These are phyloP conservation scores for Hirtodrosophila trivittata DNA, from an alignment of 2,888 invertebrate species.

Conservation along the genomic window DNA sequence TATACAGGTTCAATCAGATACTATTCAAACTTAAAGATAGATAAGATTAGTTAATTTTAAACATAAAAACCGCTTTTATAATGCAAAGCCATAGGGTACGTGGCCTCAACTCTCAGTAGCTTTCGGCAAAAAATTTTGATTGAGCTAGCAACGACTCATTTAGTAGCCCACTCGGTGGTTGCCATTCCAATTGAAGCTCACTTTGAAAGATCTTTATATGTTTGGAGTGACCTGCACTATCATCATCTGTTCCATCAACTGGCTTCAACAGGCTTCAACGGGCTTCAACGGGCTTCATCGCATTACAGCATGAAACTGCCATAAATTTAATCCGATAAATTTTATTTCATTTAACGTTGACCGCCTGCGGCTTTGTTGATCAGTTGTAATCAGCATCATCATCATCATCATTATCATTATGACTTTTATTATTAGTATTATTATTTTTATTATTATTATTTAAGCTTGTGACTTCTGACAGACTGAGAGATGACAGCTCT, in stretches of 20 bases:
- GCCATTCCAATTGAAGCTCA: slow-evolving; percentile 23
- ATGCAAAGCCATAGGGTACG: no score
- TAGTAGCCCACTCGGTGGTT: slow-evolving; percentile 8
- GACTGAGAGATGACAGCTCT: slow-evolving; percentile 56
- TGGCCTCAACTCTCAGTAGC: no score
- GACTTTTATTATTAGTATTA: slow-evolving; percentile 33
- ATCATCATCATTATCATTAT: slow-evolving; percentile 39
- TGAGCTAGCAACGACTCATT: slow-evolving; percentile 19
- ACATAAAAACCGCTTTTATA: no score
- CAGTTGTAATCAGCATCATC: slow-evolving; percentile 43
- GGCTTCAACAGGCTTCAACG: background rate
- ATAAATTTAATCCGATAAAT: slow-evolving; percentile 74
- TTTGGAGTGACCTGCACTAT: slow-evolving; percentile 11
- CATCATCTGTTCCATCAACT: background rate
- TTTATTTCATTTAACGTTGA: slow-evolving; percentile 56
- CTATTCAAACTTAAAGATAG: no score
- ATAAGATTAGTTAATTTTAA: no score
- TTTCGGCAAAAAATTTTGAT: no score
- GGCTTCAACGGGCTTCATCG: slow-evolving; percentile 26
- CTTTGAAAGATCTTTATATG: background rate
- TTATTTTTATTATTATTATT: slow-evolving; percentile 28
- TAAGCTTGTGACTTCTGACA: slow-evolving; percentile 30
- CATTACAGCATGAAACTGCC: slow-evolving; percentile 60
- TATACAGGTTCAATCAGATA: no score
- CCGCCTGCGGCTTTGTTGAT: slow-evolving; percentile 20